A percentile compares a stretch with the other conserved stretches of the same genome.
phyloP scores from a whole-genome alignment of 2,797 vertebrate species.

The Sebastes iracundus region DNA sequence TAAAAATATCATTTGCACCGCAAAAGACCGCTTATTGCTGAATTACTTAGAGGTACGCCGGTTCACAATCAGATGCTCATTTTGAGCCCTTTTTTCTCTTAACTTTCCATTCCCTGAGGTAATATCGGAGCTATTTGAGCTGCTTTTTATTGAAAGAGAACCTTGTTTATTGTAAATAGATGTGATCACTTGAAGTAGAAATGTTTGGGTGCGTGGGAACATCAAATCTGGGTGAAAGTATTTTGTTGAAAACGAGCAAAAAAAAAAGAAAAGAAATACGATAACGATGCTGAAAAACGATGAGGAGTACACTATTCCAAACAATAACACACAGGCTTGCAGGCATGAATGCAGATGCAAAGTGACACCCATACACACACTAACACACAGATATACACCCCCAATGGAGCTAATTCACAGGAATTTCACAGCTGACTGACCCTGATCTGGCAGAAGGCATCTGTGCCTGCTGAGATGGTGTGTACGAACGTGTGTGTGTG shows the following conservation, averaged over 20 bases:
- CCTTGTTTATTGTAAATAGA: conserved; percentile 1
- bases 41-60: not conserved
- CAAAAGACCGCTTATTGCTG: not conserved
- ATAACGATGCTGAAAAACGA: not conserved
- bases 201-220: not conserved
- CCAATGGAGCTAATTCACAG: conserved; percentile 48
- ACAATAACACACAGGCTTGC: conserved; percentile 5
- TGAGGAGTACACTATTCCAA: not conserved
- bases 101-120: not conserved
- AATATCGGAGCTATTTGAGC: not conserved
- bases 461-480: conserved; percentile 47
- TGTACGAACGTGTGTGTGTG: not conserved
- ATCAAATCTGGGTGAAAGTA: not conserved
- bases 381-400: conserved; percentile 18
- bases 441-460: conserved; percentile 63
- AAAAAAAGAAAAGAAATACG: not conserved
- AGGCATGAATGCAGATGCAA: conserved; percentile 14
- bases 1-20: not conserved
- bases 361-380: conserved; percentile 13
- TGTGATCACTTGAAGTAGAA: not conserved
- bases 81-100: not conserved
- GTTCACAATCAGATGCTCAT: not conserved
- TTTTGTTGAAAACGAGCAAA: not conserved
- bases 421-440: conserved; percentile 71
- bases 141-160: not conserved